Evolutionary conservation across 64 coral and sea anemone genomes (phyloP).

Genomic region (Hydrozoanthus tunicans): DNA sequence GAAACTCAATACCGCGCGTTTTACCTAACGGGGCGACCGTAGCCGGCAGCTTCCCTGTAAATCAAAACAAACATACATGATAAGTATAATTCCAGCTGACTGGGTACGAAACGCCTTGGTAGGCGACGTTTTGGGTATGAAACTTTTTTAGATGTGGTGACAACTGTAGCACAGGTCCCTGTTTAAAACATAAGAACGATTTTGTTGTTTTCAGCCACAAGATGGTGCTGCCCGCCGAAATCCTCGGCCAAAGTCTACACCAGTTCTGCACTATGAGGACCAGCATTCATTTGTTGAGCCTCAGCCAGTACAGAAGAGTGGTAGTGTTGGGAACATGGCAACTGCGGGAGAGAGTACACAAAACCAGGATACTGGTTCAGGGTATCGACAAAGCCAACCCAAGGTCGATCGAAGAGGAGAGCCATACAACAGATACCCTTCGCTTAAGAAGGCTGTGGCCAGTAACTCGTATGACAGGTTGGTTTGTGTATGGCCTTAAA

Average conservation of each 20-base stretch:
- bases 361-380: slow-evolving; percentile 89
- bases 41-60: too few relatives aligned
- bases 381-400: slow-evolving; percentile 65
- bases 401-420: slow-evolving; percentile 50
- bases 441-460: slow-evolving; percentile 73
- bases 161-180: too few relatives aligned
- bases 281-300: slow-evolving; percentile 5
- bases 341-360: slow-evolving; percentile 79
- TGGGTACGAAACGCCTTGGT: too few relatives aligned
- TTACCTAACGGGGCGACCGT: too few relatives aligned
- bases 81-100: too few relatives aligned
- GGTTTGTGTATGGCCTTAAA: neutral
- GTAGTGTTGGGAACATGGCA: slow-evolving; percentile 83
- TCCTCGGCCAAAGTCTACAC: slow-evolving; percentile 83
- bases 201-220: slow-evolving; percentile 1
- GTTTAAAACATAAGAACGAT: neutral
- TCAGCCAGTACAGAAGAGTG: slow-evolving; percentile 30
- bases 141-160: too few relatives aligned
- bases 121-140: too few relatives aligned
- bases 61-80: too few relatives aligned
- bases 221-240: neutral
- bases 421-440: slow-evolving; percentile 61
- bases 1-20: too few relatives aligned
- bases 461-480: slow-evolving; percentile 39
- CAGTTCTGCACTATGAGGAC: slow-evolving; percentile 50